These are phyloP conservation scores for Hippoglossus hippoglossus DNA, from an alignment of 2,797 vertebrate genomes.

Conservation along the genomic window DNA sequence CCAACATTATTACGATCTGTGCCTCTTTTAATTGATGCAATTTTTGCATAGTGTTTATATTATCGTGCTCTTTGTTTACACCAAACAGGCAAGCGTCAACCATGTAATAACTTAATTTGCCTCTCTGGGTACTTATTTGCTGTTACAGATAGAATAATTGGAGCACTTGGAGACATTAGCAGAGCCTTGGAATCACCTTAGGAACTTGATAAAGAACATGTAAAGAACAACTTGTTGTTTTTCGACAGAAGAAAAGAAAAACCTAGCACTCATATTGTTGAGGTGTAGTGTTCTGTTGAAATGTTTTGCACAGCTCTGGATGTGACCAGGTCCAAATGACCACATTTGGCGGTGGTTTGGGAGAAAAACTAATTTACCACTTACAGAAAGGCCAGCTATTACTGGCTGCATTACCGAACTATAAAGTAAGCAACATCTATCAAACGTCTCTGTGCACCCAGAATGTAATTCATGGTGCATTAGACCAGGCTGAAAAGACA, in stretches of 20 bases:
- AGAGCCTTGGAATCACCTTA: not conserved
- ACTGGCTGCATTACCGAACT: not conserved
- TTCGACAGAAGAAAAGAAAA: not conserved
- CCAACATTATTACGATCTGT: conserved; percentile 12
- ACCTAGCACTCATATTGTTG: not conserved
- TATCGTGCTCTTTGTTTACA: conserved; percentile 19
- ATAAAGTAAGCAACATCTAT: not conserved
- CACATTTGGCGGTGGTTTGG: not conserved
- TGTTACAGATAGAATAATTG: conserved; percentile 27
- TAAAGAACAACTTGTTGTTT: conserved; percentile 2
- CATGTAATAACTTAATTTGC: conserved; percentile 26
- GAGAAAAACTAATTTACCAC: not conserved
- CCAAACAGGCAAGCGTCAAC: conserved; percentile 19
- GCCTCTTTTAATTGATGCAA: conserved; percentile 22
- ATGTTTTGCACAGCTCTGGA: not conserved
- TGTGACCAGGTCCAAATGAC: not conserved
- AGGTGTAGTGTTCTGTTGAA: not conserved
- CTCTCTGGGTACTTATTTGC: conserved; percentile 22
- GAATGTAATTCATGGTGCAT: not conserved
- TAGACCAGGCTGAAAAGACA: not conserved
- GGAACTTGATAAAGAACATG: not conserved
- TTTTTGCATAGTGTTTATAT: conserved; percentile 13
- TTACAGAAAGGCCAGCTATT: not conserved
- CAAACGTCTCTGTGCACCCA: not conserved
- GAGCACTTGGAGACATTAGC: conserved; percentile 1